Base-by-base conservation (phyloP, 2,888 invertebrate genomes). In the Agrenia bidenticulata region DNA sequence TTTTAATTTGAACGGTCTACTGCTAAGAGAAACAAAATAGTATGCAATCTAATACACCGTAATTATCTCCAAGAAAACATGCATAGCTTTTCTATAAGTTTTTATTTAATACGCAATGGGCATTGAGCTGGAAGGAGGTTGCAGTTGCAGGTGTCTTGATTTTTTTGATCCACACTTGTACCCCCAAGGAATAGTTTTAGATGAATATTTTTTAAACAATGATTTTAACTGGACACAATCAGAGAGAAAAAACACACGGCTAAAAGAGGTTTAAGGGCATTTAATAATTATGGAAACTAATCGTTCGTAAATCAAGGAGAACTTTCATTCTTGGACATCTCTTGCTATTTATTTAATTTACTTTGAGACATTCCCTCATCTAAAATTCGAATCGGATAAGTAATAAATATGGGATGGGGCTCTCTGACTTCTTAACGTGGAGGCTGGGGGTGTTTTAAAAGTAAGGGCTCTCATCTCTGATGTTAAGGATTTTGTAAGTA, bases 61-160 rank as follows among this genome's bases (percentile, higher is more conserved):
- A 63, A 67, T 63, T 63, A 63, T 61, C 60, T 56, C 37, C n/a
- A 53, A 45, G 39, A 55, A 26, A 63, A 56, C 63, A 60, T 63
- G 63, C 58, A 63, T 45, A 45, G 19, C 45, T 45, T 62, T 50
- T 41, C 39, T 53, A 55, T 41, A 9, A 19, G 7, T n/a, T 63
- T 32, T 45, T 49, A 45, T 50, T 57, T 24, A 9, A 11, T 50
- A 9, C 27, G 17, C 54, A 26, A 51, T 15, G 17, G 53, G 42
- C 42, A 54, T 50, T 17, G 19, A 55, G 61, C 55, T 59, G 57
- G 59, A 58, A 57, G 53, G 62, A 59, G 45, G 5, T 4, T 5
- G 11, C 32, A 32, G 11, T 11, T 45, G 5, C 45, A 45, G 45
- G 45, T 45, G 45, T 45, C 4, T 45, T 45, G 19, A 9, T 9